These are phyloP conservation scores for Rhodeus uyekii DNA, from an alignment of 2,797 vertebrate genomes.

Conservation along the genomic window DNA sequence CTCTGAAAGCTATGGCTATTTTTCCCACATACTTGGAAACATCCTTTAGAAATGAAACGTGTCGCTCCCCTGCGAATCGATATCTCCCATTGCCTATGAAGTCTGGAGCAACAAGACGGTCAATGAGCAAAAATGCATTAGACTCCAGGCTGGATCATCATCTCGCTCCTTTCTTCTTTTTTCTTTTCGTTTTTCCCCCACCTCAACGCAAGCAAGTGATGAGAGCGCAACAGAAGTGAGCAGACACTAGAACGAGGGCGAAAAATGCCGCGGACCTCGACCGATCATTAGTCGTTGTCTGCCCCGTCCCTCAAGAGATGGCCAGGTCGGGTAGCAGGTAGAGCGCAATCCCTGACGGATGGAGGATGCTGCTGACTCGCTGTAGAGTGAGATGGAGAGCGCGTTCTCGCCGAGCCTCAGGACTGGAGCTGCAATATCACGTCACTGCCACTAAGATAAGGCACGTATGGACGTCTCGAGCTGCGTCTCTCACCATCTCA, in stretches of 20 bases:
- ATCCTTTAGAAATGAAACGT: constrained; percentile 82
- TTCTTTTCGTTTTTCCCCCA: too few relatives aligned
- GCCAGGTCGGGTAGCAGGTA: constrained; percentile 68
- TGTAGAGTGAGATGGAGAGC: constrained; percentile 73
- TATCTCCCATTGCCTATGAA: constrained; percentile 89
- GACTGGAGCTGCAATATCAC: constrained; percentile 81
- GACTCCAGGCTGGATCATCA: constrained; percentile 78
- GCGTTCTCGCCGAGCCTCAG: constrained; percentile 71
- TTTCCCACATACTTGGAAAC: constrained; percentile 92
- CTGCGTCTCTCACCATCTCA: constrained; percentile 75
- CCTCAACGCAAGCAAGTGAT: constrained; percentile 67
- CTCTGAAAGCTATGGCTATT: constrained; percentile 97
- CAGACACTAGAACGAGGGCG: constrained; percentile 64
- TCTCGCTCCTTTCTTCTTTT: constrained; percentile 74
- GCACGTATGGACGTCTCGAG: constrained; percentile 79
- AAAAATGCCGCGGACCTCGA: constrained; percentile 62
- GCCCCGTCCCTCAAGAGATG: constrained; percentile 68
- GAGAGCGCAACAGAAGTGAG: constrained; percentile 69
- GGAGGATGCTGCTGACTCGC: constrained; percentile 79
- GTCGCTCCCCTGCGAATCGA: constrained; percentile 84
- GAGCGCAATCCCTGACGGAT: constrained; percentile 77
- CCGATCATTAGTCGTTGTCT: constrained; percentile 52
- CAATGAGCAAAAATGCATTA: constrained; percentile 76
- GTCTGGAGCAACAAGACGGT: constrained; percentile 87
- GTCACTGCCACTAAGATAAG: constrained; percentile 82